Percentiles rank a stretch among this genome's conserved stretches.
Conservation (phyloP, 1,140 invertebrate genomes). For the Ceratoteleas bidentatus region DNA sequence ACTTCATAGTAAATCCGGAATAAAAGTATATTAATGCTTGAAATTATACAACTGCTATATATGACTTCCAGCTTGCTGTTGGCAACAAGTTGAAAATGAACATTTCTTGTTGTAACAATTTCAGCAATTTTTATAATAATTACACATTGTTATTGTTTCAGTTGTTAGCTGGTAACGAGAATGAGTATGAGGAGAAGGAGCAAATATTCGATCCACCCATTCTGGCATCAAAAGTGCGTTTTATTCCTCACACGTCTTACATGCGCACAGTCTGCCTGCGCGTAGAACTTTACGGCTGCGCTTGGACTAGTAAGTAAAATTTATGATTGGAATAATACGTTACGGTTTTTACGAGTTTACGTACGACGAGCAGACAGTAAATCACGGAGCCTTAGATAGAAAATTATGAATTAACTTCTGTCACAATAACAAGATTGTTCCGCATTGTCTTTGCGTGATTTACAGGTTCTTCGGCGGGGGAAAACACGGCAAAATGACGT, state of each 20-base stretch:
- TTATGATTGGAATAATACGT: slow-evolving; percentile 69
- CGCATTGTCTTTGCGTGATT: slow-evolving; percentile 27
- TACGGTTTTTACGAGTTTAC: slow-evolving; percentile 55
- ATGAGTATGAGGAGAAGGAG: slow-evolving; percentile 91
- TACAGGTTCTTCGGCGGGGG: slow-evolving; percentile 5
- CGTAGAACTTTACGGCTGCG: slow-evolving; percentile 93
- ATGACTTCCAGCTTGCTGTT: no score
- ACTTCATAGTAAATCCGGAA: no score
- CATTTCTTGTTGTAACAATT: no score
- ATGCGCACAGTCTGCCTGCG: slow-evolving; percentile 93
- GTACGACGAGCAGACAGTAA: slow-evolving; percentile 43
- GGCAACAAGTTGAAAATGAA: no score
- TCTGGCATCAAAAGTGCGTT: slow-evolving; percentile 91
- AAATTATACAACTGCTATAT: no score
- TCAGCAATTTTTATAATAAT: no score
- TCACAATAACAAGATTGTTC: slow-evolving; percentile 54
- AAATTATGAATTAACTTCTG: slow-evolving; percentile 60
- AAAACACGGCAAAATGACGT: slow-evolving; percentile 1
- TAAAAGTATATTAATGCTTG: no score
- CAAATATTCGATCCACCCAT: slow-evolving; percentile 91
- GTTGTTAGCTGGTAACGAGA: slow-evolving; percentile 92
- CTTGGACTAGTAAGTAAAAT: slow-evolving; percentile 90
- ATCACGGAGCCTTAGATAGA: slow-evolving; percentile 51
- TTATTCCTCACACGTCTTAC: slow-evolving; percentile 92
- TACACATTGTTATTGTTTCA: no score